Evolutionary conservation across 1,140 invertebrate genomes (phyloP), one percentile per base, ranked within the genome.

Genomic region (Harlomillsia oculata): DNA sequence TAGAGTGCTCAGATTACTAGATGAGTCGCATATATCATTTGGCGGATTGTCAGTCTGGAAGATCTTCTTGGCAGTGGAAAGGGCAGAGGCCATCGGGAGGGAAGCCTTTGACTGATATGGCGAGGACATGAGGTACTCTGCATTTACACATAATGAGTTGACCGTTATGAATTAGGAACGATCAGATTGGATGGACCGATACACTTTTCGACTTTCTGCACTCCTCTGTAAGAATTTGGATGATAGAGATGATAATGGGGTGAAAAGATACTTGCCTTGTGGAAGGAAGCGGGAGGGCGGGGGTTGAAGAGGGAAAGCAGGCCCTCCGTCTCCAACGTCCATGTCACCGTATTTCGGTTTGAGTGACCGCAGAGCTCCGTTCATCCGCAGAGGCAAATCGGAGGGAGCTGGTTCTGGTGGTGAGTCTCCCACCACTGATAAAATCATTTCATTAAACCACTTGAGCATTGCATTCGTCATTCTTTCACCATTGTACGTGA

Each of bases 51-150:
- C 64, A 60, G 57, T 58, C 44, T 65, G 64, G 41, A 65, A 65
- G 32, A 65, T 55, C 39, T 65, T 65, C 52, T 65, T 65, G 58
- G 64, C 64, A n/a, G 64, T 65, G n/a, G 64, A 60, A 18, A 65
- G 45, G 9, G 60, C 54, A 20, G 49, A 49, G 25, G 60, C 64
- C 37, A 65, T 57, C 23, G 60, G 57, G 30, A 62, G 30, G 20
- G 63, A 60, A 39, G 63, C 59, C 45, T 65, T 65, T 48, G 63
- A 60, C 59, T 65, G 63, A 62, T 65, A 65, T 60, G 63, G 63
- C 49, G 63, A 62, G 44, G 63, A 65, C 60, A 65, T 53, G 40
- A 62, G 58, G 56, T 65, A 65, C 30, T 65, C 64, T 65, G 64
- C 5, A 64, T 60, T 30, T 26, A 56, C 13, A 45, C n/a, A 59